phyloP scores from a whole-genome alignment of 2,888 invertebrate species.

The Epistrophella euchroma region DNA sequence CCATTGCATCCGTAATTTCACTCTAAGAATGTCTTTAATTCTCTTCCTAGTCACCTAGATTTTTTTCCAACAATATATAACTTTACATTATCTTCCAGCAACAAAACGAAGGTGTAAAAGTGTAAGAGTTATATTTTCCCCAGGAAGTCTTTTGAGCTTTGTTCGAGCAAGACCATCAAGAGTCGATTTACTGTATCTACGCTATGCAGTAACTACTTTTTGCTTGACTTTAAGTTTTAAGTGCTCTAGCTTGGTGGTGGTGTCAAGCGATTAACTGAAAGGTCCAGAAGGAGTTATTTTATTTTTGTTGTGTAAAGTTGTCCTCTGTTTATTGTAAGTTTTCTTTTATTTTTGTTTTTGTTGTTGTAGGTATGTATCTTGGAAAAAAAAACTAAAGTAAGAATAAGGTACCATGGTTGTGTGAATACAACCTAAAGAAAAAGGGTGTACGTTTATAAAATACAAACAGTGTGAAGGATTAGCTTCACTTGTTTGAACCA shows the following conservation, averaged over 20 bases:
- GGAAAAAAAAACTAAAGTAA: conserved; percentile 3
- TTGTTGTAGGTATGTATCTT: background rate
- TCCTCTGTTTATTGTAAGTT: background rate
- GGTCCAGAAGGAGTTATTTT: conserved; percentile 14
- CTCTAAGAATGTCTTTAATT: conserved; percentile 59
- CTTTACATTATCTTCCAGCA: background rate
- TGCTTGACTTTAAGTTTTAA: conserved; percentile 52
- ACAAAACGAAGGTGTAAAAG: conserved; percentile 8
- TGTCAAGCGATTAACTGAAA: conserved; percentile 64
- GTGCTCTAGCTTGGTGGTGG: conserved; percentile 46
- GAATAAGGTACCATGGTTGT: too few relatives aligned
- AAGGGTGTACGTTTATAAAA: conserved; percentile 19
- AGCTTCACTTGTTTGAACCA: conserved; percentile 31
- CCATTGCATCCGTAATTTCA: conserved; percentile 49
- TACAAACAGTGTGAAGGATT: conserved; percentile 39
- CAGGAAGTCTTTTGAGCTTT: conserved; percentile 48
- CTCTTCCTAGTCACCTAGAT: conserved; percentile 65
- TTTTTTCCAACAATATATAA: conserved; percentile 7
- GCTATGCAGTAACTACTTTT: conserved; percentile 14
- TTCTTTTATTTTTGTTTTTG: background rate
- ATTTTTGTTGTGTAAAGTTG: background rate
- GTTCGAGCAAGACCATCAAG: conserved; percentile 13
- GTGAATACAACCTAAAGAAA: too few relatives aligned
- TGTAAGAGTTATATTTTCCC: conserved; percentile 42
- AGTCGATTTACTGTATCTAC: conserved; percentile 17